Percentiles rank a stretch among this genome's conserved stretches.
Conservation (phyloP, 2,113 vertebrate species). For the Cryptoleucopteryx plumbea region DNA sequence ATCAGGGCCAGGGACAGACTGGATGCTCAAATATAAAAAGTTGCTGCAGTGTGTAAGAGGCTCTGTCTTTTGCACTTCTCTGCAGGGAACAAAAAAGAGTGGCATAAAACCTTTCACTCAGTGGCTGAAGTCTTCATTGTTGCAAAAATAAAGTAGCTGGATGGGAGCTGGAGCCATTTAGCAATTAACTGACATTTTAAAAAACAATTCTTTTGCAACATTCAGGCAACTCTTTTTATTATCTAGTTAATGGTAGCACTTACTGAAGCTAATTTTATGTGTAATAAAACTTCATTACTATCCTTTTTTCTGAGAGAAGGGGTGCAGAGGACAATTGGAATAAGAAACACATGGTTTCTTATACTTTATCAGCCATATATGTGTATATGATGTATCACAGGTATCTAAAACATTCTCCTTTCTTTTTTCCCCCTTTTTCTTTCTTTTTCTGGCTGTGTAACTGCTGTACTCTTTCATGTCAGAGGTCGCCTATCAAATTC, state of each 20-base stretch:
- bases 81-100: neutral
- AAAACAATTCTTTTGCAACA: slow-evolving; percentile 68
- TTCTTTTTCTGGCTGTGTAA: neutral
- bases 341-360: slow-evolving; percentile 16
- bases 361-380: neutral
- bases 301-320: slow-evolving; percentile 33
- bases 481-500: neutral
- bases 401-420: neutral
- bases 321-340: slow-evolving; percentile 42
- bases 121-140: neutral
- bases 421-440: neutral
- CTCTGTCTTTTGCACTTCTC: neutral
- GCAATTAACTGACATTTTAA: slow-evolving; percentile 57
- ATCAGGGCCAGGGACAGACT: neutral
- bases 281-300: slow-evolving; percentile 75
- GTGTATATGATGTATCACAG: neutral
- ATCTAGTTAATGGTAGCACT: slow-evolving; percentile 69
- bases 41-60: neutral
- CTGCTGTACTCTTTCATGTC: neutral
- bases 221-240: slow-evolving; percentile 67
- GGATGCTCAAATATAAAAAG: neutral
- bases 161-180: slow-evolving; percentile 23
- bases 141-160: slow-evolving; percentile 12
- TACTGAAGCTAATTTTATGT: slow-evolving; percentile 68
- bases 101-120: neutral